Percentiles rank a stretch among this genome's conserved stretches.
Conservation (phyloP, 2,113 vertebrate species). For the Erinaceus europaeus region DNA sequence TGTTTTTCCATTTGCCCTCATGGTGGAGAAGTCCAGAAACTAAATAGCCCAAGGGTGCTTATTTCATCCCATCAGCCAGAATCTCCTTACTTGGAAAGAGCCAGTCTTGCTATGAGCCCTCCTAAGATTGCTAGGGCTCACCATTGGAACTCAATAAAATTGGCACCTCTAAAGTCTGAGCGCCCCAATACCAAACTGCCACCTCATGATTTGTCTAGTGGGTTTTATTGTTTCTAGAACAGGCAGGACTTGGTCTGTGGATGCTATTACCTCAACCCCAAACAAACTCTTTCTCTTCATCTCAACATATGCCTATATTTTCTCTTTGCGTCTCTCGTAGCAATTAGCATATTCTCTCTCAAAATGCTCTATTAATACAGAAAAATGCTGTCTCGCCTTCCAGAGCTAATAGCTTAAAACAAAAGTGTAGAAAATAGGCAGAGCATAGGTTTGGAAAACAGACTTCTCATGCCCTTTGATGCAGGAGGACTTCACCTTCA, state of each 20-base stretch:
- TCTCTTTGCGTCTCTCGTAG: neutral
- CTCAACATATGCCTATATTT: neutral
- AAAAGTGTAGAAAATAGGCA: neutral
- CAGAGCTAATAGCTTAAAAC: neutral
- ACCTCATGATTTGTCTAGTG: neutral
- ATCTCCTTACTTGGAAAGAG: conserved; percentile 11
- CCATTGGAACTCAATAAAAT: neutral
- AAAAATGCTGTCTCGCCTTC: neutral
- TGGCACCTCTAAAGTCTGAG: neutral
- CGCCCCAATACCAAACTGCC: neutral
- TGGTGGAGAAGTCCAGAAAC: neutral
- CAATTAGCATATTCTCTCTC: neutral
- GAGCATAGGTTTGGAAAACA: neutral
- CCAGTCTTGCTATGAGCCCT: neutral
- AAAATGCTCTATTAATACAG: neutral
- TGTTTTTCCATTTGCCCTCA: conserved; percentile 13
- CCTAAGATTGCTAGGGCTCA: neutral
- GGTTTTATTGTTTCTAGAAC: neutral
- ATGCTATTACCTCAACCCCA: neutral
- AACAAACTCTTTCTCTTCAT: neutral
- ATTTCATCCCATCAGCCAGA: neutral
- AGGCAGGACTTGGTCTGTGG: neutral
- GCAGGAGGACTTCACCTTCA: neutral
- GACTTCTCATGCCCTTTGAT: neutral
- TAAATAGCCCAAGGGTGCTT: neutral